Conservation (phyloP, 2,113 vertebrate species). For the Pelmatolapia mariae region DNA sequence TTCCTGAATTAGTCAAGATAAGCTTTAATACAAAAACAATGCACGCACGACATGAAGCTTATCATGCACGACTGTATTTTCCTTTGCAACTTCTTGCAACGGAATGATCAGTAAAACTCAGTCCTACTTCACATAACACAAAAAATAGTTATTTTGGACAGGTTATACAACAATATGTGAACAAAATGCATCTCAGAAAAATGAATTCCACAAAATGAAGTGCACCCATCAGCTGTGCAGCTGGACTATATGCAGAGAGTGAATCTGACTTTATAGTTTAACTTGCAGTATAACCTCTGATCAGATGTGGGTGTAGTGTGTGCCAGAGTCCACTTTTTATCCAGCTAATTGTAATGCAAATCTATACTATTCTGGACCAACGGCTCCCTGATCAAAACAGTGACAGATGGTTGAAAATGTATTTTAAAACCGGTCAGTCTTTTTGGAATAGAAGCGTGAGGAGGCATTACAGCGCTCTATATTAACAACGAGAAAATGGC, state of each 20-base stretch:
- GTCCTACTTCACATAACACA: not conserved
- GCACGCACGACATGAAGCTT: not conserved
- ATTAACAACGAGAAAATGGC: constrained; percentile 60
- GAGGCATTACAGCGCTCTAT: constrained; percentile 32
- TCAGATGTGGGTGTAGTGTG: not conserved
- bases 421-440: constrained; percentile 27
- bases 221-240: not conserved
- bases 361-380: not conserved
- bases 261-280: not conserved
- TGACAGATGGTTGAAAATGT: constrained; percentile 41
- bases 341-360: not conserved
- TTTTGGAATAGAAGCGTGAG: not conserved
- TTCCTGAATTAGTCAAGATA: constrained; percentile 10
- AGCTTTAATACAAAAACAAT: not conserved
- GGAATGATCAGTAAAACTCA: not conserved
- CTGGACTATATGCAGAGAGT: not conserved
- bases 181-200: not conserved
- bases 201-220: not conserved
- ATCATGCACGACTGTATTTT: not conserved
- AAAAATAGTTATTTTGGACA: not conserved
- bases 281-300: not conserved
- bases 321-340: not conserved
- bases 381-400: constrained; percentile 21
- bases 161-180: not conserved
- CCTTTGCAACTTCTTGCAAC: not conserved